Conservation (phyloP, 2,888 invertebrate species). For the Phanerotoma sp. region DNA sequence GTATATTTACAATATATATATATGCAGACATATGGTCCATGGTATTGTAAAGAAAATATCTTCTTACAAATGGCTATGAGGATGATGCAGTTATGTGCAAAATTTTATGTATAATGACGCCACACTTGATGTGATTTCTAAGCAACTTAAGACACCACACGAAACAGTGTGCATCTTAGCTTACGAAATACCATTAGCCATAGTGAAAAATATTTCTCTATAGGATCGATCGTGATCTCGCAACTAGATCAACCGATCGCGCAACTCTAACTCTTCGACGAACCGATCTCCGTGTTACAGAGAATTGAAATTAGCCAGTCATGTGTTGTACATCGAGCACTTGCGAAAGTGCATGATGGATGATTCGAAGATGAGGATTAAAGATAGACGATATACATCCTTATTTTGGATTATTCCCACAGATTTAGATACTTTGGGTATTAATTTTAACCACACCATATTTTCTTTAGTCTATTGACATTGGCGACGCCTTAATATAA, state of each 20-base stretch:
- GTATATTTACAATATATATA: too few relatives aligned
- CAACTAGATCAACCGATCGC: conserved; percentile 20
- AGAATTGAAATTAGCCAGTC: conserved; percentile 25
- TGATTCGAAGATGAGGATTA: conserved; percentile 8
- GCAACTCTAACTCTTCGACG: conserved; percentile 3
- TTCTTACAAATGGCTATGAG: conserved; percentile 34
- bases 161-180: not conserved
- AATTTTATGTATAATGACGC: conserved; percentile 35
- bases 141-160: not conserved
- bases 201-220: conserved; percentile 4
- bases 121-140: conserved; percentile 35
- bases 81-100: conserved; percentile 38
- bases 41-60: conserved; percentile 1
- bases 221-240: conserved; percentile 23
- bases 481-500: conserved; percentile 15
- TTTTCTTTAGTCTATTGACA: conserved; percentile 23
- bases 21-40: conserved; percentile 11
- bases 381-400: conserved; percentile 4
- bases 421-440: not conserved
- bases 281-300: conserved; percentile 9
- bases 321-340: conserved; percentile 15
- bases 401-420: conserved; percentile 12
- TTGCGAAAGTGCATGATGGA: conserved; percentile 11
- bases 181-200: conserved; percentile 25
- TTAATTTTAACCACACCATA: not conserved